Percentiles rank a stretch among this genome's conserved stretches.
These are phyloP conservation scores for Galbula dea DNA, from an alignment of 2,113 vertebrate species.

Conservation along the genomic window DNA sequence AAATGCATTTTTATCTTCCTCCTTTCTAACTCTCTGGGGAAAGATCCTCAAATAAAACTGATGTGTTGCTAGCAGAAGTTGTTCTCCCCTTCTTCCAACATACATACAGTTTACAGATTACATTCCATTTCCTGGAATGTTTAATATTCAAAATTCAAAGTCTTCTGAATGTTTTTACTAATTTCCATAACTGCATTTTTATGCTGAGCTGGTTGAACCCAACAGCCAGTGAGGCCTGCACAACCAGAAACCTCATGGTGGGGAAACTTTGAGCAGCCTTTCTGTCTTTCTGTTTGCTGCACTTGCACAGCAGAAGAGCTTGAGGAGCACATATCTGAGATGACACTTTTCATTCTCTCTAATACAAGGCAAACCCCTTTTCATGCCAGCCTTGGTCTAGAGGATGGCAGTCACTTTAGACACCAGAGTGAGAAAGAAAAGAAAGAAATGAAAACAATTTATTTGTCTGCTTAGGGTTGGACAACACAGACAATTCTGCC, in stretches of 20 bases:
- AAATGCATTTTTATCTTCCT: background rate
- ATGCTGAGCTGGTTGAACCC: background rate
- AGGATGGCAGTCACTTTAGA: accelerated
- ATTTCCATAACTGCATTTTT: background rate
- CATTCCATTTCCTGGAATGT: background rate
- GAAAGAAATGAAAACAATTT: background rate
- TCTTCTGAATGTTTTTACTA: background rate
- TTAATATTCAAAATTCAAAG: background rate
- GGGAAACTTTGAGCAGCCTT: background rate
- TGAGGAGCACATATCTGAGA: background rate
- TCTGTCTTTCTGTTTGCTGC: background rate
- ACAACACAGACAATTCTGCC: background rate
- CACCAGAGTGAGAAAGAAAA: background rate
- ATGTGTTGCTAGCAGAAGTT: background rate
- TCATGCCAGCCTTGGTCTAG: background rate
- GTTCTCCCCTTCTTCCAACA: background rate
- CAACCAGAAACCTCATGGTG: background rate
- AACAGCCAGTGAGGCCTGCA: background rate
- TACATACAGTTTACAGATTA: background rate
- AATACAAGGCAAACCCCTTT: background rate
- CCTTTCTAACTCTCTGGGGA: background rate
- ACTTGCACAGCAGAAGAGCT: background rate
- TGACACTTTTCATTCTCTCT: background rate
- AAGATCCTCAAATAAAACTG: background rate
- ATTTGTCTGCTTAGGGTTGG: background rate